Percentiles rank a stretch among this genome's conserved stretches.
phyloP scores from a whole-genome alignment of 2,888 invertebrate genomes.

The Silvanus unidentatus region DNA sequence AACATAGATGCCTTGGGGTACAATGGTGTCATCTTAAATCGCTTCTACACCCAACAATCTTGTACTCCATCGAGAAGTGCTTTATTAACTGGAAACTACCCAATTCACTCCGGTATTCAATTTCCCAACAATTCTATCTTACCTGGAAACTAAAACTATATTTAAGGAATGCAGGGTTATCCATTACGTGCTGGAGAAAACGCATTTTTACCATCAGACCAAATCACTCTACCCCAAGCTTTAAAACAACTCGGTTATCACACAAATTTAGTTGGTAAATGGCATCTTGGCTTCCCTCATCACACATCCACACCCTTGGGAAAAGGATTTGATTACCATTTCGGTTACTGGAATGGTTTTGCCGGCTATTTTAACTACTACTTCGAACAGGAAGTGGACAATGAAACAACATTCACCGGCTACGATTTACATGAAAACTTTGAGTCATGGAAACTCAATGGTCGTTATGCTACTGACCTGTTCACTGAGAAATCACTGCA shows the following conservation, averaged over 20 bases:
- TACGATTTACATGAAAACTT: conserved; percentile 46
- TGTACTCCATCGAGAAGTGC: conserved; percentile 83
- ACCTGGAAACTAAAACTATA: no score
- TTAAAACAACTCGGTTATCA: conserved; percentile 61
- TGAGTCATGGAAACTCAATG: conserved; percentile 45
- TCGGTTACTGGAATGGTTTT: conserved; percentile 78
- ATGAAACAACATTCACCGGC: conserved; percentile 30
- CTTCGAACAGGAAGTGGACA: not conserved
- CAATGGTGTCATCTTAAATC: conserved; percentile 75
- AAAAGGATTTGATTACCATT: conserved; percentile 74
- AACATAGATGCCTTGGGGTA: conserved; percentile 84
- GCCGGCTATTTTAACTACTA: conserved; percentile 65
- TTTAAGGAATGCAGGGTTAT: conserved; percentile 60
- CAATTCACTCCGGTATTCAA: conserved; percentile 34
- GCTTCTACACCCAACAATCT: conserved; percentile 77
- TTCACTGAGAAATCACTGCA: conserved; percentile 60
- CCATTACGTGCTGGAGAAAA: conserved; percentile 64
- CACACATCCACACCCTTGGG: conserved; percentile 61
- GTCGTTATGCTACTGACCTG: conserved; percentile 65
- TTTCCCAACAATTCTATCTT: no score
- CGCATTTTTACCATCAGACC: conserved; percentile 58
- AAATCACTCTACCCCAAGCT: conserved; percentile 53
- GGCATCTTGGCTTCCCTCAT: conserved; percentile 75
- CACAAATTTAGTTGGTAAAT: conserved; percentile 76
- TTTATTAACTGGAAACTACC: conserved; percentile 79